Conservation (phyloP, 2,113 vertebrate species). For the Phyllopteryx taeniolatus region DNA sequence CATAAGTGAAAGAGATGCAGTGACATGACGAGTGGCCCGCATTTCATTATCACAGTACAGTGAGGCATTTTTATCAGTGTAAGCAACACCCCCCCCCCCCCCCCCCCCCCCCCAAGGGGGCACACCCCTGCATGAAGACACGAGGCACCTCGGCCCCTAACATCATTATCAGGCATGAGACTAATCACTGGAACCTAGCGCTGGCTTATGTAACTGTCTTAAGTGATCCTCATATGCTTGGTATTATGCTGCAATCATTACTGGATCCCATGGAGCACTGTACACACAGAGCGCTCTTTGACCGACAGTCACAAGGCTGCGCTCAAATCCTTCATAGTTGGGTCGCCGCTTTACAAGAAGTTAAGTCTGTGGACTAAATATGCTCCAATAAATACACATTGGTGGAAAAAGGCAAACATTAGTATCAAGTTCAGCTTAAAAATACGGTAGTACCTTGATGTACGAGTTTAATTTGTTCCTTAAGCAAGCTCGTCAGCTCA, state of each 20-base stretch:
- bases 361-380: neutral
- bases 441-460: neutral
- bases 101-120: neutral
- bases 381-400: neutral
- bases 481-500: no score
- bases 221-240: constrained; percentile 59
- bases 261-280: constrained; percentile 31
- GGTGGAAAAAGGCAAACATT: neutral
- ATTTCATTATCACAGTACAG: constrained; percentile 34
- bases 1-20: neutral
- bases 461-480: no score
- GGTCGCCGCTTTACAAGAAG: constrained; percentile 10
- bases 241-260: constrained; percentile 48
- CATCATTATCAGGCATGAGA: constrained; percentile 30
- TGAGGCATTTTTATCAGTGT: constrained; percentile 35
- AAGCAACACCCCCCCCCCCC: constrained; percentile 12
- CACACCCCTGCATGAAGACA: constrained; percentile 37
- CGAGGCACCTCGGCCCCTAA: constrained; percentile 26
- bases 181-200: constrained; percentile 29
- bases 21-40: constrained; percentile 15
- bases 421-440: neutral
- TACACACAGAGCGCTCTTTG: constrained; percentile 41
- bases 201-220: constrained; percentile 58
- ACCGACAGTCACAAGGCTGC: constrained; percentile 51
- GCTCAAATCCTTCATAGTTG: constrained; percentile 18